Conservation (phyloP, 2,888 invertebrate genomes). For the Lasius fuliginosus region DNA sequence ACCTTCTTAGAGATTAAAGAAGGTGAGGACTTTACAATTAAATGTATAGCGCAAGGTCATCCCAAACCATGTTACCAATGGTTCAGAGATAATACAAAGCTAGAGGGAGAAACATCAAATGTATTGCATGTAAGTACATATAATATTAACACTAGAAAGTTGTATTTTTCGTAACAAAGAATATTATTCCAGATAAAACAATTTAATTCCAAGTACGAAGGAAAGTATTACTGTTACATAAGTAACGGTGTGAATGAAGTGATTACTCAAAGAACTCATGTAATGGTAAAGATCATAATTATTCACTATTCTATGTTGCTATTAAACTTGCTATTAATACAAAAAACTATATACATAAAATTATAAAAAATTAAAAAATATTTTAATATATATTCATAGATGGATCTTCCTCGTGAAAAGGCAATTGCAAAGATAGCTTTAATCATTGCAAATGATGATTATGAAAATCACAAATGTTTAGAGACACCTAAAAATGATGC, state of each 20-base stretch:
- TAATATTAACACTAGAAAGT: neutral
- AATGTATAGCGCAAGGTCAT: slow-evolving; percentile 76
- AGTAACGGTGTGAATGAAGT: slow-evolving; percentile 77
- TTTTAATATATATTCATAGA: slow-evolving; percentile 57
- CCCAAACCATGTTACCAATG: slow-evolving; percentile 80
- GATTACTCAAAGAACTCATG: slow-evolving; percentile 74
- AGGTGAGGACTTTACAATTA: slow-evolving; percentile 71
- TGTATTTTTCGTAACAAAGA: neutral
- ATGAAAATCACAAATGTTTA: slow-evolving; percentile 76
- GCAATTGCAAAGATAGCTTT: slow-evolving; percentile 82
- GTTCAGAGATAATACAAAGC: slow-evolving; percentile 78
- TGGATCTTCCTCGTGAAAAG: slow-evolving; percentile 77
- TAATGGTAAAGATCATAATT: slow-evolving; percentile 75
- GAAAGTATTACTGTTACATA: slow-evolving; percentile 82
- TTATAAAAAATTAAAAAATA: neutral
- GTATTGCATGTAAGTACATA: slow-evolving; percentile 71
- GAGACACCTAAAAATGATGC: slow-evolving; percentile 82
- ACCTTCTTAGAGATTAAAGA: slow-evolving; percentile 75
- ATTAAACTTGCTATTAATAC: neutral
- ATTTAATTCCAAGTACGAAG: slow-evolving; percentile 77
- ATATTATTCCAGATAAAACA: slow-evolving; percentile 69
- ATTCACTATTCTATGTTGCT: slow-evolving; percentile 2
- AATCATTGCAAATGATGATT: slow-evolving; percentile 82
- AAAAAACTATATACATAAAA: neutral
- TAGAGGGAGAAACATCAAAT: slow-evolving; percentile 73